A percentile compares a stretch with the other conserved stretches of the same genome.
Conservation (phyloP, 2,888 invertebrate species). For the Belgica antarctica region DNA sequence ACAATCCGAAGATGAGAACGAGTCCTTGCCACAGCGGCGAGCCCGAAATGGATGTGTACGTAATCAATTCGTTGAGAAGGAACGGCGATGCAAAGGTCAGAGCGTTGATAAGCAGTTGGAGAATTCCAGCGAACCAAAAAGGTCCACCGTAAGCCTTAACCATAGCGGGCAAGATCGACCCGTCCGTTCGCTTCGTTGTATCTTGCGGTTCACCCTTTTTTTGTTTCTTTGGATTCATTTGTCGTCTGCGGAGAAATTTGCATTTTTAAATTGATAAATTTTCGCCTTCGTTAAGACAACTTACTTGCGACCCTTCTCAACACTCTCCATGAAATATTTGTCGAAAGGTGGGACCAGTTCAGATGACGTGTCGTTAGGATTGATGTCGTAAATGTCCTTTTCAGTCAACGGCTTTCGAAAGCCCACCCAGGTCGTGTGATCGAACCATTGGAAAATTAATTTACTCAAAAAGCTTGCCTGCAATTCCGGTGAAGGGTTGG, state of each 20-base stretch:
- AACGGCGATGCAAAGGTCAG: conserved; percentile 44
- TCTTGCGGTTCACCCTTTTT: neutral
- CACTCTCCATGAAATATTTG: conserved; percentile 51
- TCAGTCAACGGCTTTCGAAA: conserved; percentile 56
- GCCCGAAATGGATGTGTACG: neutral
- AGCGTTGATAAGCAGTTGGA: conserved; percentile 34
- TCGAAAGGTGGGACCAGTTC: conserved; percentile 53
- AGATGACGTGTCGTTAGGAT: conserved; percentile 52
- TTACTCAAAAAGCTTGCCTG: conserved; percentile 46
- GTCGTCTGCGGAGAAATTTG: conserved; percentile 1
- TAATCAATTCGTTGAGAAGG: conserved; percentile 36
- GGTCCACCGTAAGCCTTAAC: conserved; percentile 43
- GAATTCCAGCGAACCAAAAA: conserved; percentile 44
- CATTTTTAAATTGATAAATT: neutral
- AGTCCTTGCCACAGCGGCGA: conserved; percentile 59
- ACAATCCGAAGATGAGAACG: conserved; percentile 58
- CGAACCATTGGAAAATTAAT: conserved; percentile 58
- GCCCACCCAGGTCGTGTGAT: conserved; percentile 56
- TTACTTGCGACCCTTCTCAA: conserved; percentile 48
- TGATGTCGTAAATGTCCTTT: conserved; percentile 59
- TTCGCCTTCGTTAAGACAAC: neutral
- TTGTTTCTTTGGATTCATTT: neutral
- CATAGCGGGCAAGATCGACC: conserved; percentile 44
- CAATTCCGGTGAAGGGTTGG: conserved; percentile 46
- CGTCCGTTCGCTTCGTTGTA: conserved; percentile 27